Evolutionary conservation across 2,888 invertebrate species (phyloP), one percentile per base, ranked within the genome.

Genomic region (Phaedon cochleariae): DNA sequence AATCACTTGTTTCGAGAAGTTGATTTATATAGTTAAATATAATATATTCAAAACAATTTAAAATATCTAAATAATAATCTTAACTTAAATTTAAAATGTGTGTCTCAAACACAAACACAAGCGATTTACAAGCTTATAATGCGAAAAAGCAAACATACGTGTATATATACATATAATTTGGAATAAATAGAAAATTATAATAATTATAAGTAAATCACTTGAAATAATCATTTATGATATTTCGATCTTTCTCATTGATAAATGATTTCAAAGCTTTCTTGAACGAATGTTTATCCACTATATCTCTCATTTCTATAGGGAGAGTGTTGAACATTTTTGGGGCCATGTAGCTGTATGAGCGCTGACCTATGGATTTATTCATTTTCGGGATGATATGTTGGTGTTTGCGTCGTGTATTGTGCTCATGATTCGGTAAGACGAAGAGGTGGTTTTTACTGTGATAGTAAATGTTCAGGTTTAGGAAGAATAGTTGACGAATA

Each of bases 191-290:
- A 26, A 26, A 26, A 7, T 5, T 26, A 26, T 26, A 7, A 26
- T 34, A 34, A 9, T 34, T 34, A 34, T 34, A 9, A 34, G 10
- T 9, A 34, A 10, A 9, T 34, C 31, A 48, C 48, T 21, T 45
- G 48, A 65, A 62, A 66, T 34, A 34, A 5, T 34, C 31, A 34
- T 34, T 34, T 34, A 34, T 34, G 31, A 34, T 34, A 34, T 10
- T 34, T 10, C 31, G 10, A 9, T 34, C 31, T 34, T 34, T 34
- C 10, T 34, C 31, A 34, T 9, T 10, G 9, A 34, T 34, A 34
- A 34, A 34, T 34, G 31, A 34, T 34, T 34, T 34, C 31, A 34
- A 34, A 34, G 31, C 31, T 34, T 34, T 34, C 31, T 10, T 34
- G 31, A 34, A 34, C 10, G 31, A 34, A 34, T 34, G 10, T 34